Evolutionary conservation across 2,888 invertebrate species (phyloP), one percentile per base, ranked within the genome.

Genomic region (Philopedon plagiatum): DNA sequence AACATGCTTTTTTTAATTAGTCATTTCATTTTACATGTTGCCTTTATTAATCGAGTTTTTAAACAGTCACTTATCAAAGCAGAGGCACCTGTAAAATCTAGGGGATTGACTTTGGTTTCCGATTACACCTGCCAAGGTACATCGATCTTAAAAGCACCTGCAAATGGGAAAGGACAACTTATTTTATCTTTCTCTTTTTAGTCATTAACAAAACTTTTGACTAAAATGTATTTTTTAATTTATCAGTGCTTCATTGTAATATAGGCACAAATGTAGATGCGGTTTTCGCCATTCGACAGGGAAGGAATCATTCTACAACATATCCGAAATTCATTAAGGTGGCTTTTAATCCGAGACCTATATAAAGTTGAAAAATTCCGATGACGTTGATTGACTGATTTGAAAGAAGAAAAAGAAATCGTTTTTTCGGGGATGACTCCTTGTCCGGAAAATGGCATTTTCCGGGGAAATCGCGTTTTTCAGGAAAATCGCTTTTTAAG

Each of bases 101-200:
- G 63, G 64, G 73, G 60, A 73, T 69, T 73, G 73, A 73, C 69
- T 73, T 69, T 68, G 73, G 73, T 73, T 73, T 72, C 69, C 54
- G 51, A 61, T 29, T 73, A 58, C 73, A 73, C 73, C 73, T 73
- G 73, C 69, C 69, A 68, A 63, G 23, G 29, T 37, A 46, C 58
- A 34, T 39, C 67, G 67, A 68, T 69, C 54, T 60, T 58, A 49
- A 46, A 21, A 51, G 69, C 73, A 73, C 68, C 73, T 73, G 73
- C 73, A 73, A 69, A 63, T 58, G 44, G 58, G 57, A 63, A 72
- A 72, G 60, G 68, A 68, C 67, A 57, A 67, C 61, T 61, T 62
- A 70, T 64, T 70, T 57, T 44, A 61, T 71, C 62, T 62, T 56
- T 71, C 44, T 65, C 58, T 58, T 41, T 51, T 64, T 26, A 56